Base-by-base conservation (phyloP, 2,797 vertebrate genomes). In the Choloepus didactylus region DNA sequence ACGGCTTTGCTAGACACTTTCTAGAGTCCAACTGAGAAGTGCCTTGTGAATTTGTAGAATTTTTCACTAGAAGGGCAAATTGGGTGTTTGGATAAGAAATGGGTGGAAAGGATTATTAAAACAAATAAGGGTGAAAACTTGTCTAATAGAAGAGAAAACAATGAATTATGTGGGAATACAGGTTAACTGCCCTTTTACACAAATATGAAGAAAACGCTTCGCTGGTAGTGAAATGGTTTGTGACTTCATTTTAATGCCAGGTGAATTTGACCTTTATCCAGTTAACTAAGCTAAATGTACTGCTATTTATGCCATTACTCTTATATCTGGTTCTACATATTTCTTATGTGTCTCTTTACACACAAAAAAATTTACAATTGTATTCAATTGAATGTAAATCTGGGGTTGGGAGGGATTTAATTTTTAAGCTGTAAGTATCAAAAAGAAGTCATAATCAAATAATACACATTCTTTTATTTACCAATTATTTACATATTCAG, bases 71-170 rank as follows among this genome's bases (percentile, higher is more conserved):
- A 29, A 81, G 27, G 88, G 29, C 38, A 87, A 87, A 31, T 46
- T 59, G 2, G 21, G 44, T 79, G 0, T 29, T 95, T 86, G 44
- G 16, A 14, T 87, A 92, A 82, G 46, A 82, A 54, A 76, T 49
- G 11, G 31, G 23, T 96, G 15, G 31, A 56, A 88, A 49, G 41
- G 54, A 80, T 84, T 38, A 12, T 60, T 16, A 12, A 51, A 64
- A 19, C 21, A 41, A 79, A 21, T 51, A 16, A 89, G 21, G 19
- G 23, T 16, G 66, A 91, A 84, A 64, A 1, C 2, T 88, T 93
- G 31, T 93, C 38, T 69, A 90, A 60, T 67, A 89, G 56, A 64
- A 92, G 87, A 77, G 6, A 67, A 93, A 94, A 87, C 44, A 41
- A 90, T 67, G 18, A 9, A 67, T 56, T 85, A 90, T 51, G 29